phyloP scores from a whole-genome alignment of 2,113 vertebrate genomes.

The Pelmatolapia mariae region DNA sequence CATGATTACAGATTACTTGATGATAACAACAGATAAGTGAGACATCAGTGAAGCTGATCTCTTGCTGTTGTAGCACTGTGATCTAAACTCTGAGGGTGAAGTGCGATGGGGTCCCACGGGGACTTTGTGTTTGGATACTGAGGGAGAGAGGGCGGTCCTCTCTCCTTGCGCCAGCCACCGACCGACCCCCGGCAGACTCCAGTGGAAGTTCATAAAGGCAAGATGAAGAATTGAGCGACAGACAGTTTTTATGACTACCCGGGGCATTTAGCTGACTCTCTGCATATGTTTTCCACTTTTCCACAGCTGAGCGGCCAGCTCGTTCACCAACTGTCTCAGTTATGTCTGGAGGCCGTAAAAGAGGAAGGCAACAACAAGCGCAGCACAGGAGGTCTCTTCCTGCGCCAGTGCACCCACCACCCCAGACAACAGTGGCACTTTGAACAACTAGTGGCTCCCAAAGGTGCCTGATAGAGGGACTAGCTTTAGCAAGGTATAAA shows the following conservation, averaged over 20 bases:
- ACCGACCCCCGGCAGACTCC: constrained; percentile 49
- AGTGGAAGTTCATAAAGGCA: constrained; percentile 82
- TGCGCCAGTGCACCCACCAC: constrained; percentile 71
- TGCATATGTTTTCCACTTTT: not conserved
- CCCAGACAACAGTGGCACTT: constrained; percentile 80
- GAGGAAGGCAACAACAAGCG: constrained; percentile 15
- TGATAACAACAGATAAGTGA: not conserved
- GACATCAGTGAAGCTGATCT: not conserved
- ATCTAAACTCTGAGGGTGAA: constrained; percentile 74
- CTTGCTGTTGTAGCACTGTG: constrained; percentile 70
- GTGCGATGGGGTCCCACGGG: constrained; percentile 66
- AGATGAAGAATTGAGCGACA: not conserved
- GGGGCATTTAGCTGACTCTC: not conserved
- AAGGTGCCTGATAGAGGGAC: not conserved
- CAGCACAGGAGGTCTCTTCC: constrained; percentile 55
- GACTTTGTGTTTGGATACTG: constrained; percentile 74
- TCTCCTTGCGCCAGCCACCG: constrained; percentile 67
- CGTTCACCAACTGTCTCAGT: constrained; percentile 77
- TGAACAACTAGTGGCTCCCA: constrained; percentile 62
- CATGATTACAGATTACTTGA: not conserved
- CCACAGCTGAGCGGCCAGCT: constrained; percentile 76
- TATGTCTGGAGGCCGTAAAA: constrained; percentile 78
- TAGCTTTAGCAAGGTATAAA: not conserved
- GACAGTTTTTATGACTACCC: no score
- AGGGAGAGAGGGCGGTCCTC: constrained; percentile 67